These are phyloP conservation scores for Ligdia adustata DNA, from an alignment of 2,888 invertebrate species.

Conservation along the genomic window DNA sequence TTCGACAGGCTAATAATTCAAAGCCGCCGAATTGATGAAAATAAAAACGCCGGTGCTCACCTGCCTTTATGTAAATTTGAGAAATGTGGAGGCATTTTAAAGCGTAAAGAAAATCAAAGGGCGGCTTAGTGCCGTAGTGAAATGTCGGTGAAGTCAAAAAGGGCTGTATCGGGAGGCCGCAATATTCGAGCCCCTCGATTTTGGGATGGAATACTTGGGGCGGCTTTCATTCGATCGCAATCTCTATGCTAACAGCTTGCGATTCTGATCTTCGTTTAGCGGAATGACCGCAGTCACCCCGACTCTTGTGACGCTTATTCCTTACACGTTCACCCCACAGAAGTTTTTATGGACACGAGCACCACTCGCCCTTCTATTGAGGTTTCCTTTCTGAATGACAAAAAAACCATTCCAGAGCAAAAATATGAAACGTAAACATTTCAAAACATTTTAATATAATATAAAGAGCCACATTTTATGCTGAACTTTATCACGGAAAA, in stretches of 20 bases:
- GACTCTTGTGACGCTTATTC: conserved; percentile 78
- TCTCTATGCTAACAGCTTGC: conserved; percentile 84
- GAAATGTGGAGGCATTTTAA: conserved; percentile 58
- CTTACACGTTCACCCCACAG: conserved; percentile 79
- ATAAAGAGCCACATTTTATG: conserved; percentile 30
- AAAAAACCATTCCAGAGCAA: conserved; percentile 52
- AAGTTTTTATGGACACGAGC: conserved; percentile 77
- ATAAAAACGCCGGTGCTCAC: conserved; percentile 35
- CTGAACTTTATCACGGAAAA: conserved; percentile 2
- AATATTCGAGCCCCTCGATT: conserved; percentile 78
- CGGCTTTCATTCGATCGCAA: conserved; percentile 82
- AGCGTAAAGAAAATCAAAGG: conserved; percentile 70
- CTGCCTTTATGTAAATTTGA: conserved; percentile 49
- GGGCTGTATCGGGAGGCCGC: conserved; percentile 73
- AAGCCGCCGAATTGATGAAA: conserved; percentile 43
- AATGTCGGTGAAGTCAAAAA: conserved; percentile 73
- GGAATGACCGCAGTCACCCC: conserved; percentile 83
- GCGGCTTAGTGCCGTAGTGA: conserved; percentile 62
- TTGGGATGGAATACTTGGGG: conserved; percentile 78
- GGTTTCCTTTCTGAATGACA: conserved; percentile 62
- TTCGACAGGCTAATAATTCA: conserved; percentile 45
- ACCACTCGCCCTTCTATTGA: conserved; percentile 65
- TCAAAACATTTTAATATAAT: conserved; percentile 26
- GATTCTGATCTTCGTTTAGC: conserved; percentile 85
- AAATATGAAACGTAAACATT: conserved; percentile 41